Conservation (phyloP, 2,113 vertebrate genomes). For the Pholis gunnellus region DNA sequence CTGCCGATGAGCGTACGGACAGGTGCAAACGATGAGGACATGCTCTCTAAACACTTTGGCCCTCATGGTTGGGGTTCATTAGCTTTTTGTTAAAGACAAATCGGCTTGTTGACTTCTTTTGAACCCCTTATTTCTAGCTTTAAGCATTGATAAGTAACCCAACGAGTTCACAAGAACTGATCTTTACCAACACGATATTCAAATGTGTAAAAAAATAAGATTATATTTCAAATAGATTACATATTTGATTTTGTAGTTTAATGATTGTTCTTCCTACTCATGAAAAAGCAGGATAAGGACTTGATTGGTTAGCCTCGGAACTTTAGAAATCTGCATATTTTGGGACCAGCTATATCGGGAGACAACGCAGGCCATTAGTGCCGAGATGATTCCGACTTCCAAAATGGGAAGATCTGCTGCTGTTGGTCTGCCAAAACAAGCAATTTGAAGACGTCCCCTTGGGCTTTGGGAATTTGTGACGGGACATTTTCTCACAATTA, state of each 20-base stretch:
- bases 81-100: background rate
- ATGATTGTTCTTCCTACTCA: background rate
- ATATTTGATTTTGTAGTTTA: background rate
- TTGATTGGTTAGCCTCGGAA: background rate
- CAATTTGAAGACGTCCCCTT: background rate
- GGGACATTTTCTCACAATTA: background rate
- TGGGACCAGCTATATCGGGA: background rate
- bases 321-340: background rate
- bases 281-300: background rate
- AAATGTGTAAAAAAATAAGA: background rate
- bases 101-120: background rate
- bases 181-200: background rate
- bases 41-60: background rate
- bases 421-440: background rate
- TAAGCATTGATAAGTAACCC: background rate
- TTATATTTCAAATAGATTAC: no score
- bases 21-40: slow-evolving; percentile 41
- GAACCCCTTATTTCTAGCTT: background rate
- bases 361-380: background rate
- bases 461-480: background rate
- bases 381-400: background rate
- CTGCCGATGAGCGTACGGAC: slow-evolving; percentile 9
- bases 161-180: background rate
- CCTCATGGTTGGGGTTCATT: background rate
- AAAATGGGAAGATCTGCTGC: background rate